These are phyloP conservation scores for Danio tinwini DNA, from an alignment of 2,797 vertebrate species.

Conservation along the genomic window DNA sequence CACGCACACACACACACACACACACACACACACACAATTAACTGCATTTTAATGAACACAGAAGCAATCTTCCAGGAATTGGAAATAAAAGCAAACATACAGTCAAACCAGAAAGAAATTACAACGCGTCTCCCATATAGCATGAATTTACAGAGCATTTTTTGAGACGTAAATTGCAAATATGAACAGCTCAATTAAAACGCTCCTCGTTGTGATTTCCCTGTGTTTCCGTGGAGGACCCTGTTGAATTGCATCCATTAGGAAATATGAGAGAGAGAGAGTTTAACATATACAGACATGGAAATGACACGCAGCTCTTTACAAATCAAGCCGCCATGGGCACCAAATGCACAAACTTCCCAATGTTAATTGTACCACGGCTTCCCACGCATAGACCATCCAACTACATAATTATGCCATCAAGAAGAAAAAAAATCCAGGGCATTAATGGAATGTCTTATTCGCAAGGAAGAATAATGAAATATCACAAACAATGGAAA, in stretches of 20 bases:
- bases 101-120: slow-evolving; percentile 16
- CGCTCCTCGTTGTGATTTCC: slow-evolving; percentile 84
- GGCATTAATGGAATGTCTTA: slow-evolving; percentile 84
- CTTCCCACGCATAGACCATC: slow-evolving; percentile 90
- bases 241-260: slow-evolving; percentile 65
- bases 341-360: slow-evolving; percentile 83
- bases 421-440: slow-evolving; percentile 79
- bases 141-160: slow-evolving; percentile 35
- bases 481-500: slow-evolving; percentile 55
- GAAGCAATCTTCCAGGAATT: slow-evolving; percentile 43
- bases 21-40: slow-evolving; percentile 84
- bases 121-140: slow-evolving; percentile 33
- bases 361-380: slow-evolving; percentile 93
- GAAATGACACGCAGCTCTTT: slow-evolving; percentile 90
- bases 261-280: slow-evolving; percentile 26
- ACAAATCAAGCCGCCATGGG: slow-evolving; percentile 87
- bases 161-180: slow-evolving; percentile 86
- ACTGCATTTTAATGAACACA: slow-evolving; percentile 77
- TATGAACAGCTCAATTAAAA: slow-evolving; percentile 76
- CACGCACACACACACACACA: slow-evolving; percentile 81
- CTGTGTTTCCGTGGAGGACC: slow-evolving; percentile 81
- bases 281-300: slow-evolving; percentile 86
- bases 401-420: slow-evolving; percentile 92
- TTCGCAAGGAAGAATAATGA: slow-evolving; percentile 80
- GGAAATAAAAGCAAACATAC: slow-evolving; percentile 37